These are phyloP conservation scores for Riptortus pedestris DNA, from an alignment of 1,140 invertebrate species.

Conservation along the genomic window DNA sequence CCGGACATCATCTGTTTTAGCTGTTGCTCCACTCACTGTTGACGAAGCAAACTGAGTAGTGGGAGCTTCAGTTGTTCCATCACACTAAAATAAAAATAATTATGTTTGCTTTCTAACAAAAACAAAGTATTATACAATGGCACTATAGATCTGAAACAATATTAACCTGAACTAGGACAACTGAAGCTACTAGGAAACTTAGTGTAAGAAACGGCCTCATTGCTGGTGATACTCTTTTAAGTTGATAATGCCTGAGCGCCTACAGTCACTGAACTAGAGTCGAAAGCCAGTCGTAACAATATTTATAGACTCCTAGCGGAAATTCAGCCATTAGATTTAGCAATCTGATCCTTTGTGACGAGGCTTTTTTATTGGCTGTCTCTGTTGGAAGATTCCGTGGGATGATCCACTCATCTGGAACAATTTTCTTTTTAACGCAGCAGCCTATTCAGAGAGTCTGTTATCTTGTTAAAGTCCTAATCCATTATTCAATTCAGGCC, in stretches of 20 bases:
- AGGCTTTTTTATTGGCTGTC: background rate
- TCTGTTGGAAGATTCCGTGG: background rate
- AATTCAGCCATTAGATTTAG: background rate
- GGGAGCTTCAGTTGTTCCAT: slow-evolving; percentile 4
- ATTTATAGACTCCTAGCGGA: slow-evolving; percentile 3
- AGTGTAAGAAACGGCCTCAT: background rate
- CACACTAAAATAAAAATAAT: slow-evolving; percentile 16
- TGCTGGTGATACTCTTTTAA: background rate
- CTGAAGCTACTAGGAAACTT: background rate
- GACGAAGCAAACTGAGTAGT: background rate
- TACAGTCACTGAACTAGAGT: background rate
- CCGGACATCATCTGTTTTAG: slow-evolving; percentile 10
- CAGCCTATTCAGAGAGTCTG: no score
- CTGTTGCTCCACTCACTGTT: background rate
- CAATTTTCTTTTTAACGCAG: slow-evolving; percentile 8
- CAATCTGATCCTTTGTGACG: background rate
- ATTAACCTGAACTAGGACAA: background rate
- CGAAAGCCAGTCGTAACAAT: background rate
- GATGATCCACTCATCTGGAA: background rate
- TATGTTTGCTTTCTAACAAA: no score
- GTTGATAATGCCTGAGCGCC: background rate
- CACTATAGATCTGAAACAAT: background rate
- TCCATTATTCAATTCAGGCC: slow-evolving; percentile 1
- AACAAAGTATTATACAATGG: background rate
- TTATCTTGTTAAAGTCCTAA: background rate